These are phyloP conservation scores for Tenthredo distinguenda DNA, from an alignment of 2,888 invertebrate genomes.

Conservation along the genomic window DNA sequence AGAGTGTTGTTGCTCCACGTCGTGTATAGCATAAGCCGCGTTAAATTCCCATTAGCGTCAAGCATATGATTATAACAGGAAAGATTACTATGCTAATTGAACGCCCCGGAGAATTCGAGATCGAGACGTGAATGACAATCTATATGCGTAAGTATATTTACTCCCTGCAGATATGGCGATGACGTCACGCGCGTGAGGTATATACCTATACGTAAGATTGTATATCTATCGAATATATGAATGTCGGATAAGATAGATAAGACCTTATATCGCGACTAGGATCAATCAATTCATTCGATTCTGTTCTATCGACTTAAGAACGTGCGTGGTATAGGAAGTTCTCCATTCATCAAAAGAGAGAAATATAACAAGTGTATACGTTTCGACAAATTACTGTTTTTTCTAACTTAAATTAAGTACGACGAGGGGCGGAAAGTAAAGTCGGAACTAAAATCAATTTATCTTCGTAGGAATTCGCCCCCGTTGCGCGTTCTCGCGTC, in stretches of 20 bases:
- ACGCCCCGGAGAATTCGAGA: constrained; percentile 29
- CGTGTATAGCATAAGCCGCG: constrained; percentile 19
- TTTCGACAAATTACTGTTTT: too few species aligned
- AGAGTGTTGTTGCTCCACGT: constrained; percentile 2
- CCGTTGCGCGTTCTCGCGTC: background rate
- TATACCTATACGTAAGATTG: background rate
- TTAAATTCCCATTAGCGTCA: constrained; percentile 56
- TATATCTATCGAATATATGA: too few species aligned
- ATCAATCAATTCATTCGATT: background rate
- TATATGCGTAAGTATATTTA: constrained; percentile 56
- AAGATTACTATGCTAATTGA: constrained; percentile 73
- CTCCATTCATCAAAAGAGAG: too few species aligned
- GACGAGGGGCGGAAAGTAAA: background rate
- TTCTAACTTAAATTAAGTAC: background rate
- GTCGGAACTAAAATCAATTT: constrained; percentile 29
- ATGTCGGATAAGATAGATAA: background rate
- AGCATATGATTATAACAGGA: constrained; percentile 72
- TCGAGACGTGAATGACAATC: constrained; percentile 69
- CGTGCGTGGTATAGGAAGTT: too few species aligned
- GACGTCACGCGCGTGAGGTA: background rate
- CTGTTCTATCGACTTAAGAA: background rate
- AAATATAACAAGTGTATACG: too few species aligned
- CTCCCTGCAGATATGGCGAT: background rate
- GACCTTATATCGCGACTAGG: background rate
- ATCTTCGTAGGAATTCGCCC: constrained; percentile 33